phyloP scores from a whole-genome alignment of 2,797 vertebrate species.

The Coregonus suidteri region DNA sequence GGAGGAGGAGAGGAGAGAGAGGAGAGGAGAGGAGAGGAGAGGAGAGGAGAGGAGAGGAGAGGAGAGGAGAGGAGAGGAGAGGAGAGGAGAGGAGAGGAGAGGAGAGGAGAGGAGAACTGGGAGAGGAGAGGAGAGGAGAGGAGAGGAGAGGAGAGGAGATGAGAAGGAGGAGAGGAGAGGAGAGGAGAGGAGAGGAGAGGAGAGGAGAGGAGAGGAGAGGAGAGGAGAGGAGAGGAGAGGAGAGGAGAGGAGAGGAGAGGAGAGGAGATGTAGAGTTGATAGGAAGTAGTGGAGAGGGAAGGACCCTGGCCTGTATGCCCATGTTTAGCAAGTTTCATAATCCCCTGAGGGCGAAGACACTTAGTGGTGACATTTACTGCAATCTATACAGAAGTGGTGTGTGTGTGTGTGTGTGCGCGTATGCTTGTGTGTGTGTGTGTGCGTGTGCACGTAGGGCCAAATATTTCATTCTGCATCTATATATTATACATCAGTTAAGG shows the following conservation, averaged over 20 bases:
- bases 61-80: neutral
- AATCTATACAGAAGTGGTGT: constrained; percentile 19
- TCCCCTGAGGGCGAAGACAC: constrained; percentile 58
- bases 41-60: no score
- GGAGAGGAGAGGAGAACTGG: no score
- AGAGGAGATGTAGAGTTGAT: constrained; percentile 7
- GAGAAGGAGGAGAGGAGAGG: no score
- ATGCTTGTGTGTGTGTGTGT: neutral
- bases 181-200: neutral
- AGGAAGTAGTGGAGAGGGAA: constrained; percentile 31
- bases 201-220: no score
- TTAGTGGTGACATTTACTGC: constrained; percentile 35
- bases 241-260: no score
- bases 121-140: no score
- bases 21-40: no score
- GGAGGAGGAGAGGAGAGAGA: no score
- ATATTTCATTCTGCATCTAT: neutral
- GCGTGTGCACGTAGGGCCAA: neutral
- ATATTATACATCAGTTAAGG: neutral
- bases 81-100: no score
- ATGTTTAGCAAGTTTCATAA: constrained; percentile 50
- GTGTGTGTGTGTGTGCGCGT: constrained; percentile 1
- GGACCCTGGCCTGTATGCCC: constrained; percentile 41
- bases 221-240: no score
- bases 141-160: neutral